Conservation (phyloP, 2,888 invertebrate genomes). For the Erannis defoliaria region DNA sequence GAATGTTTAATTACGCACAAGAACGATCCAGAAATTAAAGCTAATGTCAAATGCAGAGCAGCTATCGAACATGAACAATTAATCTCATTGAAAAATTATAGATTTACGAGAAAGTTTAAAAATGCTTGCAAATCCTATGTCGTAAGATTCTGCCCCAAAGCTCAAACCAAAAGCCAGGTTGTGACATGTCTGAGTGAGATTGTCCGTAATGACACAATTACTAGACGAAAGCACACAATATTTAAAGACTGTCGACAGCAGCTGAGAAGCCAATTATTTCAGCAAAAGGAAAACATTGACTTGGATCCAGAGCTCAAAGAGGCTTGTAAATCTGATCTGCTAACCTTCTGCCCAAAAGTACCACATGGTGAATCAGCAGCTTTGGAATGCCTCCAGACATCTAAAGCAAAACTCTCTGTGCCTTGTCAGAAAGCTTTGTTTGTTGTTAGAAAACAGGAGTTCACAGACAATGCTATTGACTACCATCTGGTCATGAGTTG, state of each 20-base stretch:
- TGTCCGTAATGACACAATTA: slow-evolving; percentile 95
- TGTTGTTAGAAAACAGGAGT: slow-evolving; percentile 94
- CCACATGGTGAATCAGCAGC: slow-evolving; percentile 90
- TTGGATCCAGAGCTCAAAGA: slow-evolving; percentile 94
- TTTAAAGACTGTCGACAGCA: slow-evolving; percentile 96
- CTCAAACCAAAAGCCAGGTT: slow-evolving; percentile 92
- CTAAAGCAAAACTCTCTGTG: slow-evolving; percentile 88
- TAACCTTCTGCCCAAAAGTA: slow-evolving; percentile 89
- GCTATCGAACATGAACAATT: slow-evolving; percentile 99
- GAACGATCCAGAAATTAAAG: slow-evolving; percentile 93
- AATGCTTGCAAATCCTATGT: slow-evolving; percentile 96
- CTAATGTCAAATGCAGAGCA: slow-evolving; percentile 93
- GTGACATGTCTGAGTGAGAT: slow-evolving; percentile 96
- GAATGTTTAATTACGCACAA: slow-evolving; percentile 97
- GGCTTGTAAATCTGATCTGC: slow-evolving; percentile 93
- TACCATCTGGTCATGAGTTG: slow-evolving; percentile 94
- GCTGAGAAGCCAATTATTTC: slow-evolving; percentile 95
- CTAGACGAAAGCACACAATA: slow-evolving; percentile 91
- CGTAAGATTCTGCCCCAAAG: slow-evolving; percentile 88
- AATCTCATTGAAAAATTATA: slow-evolving; percentile 96
- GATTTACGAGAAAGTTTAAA: slow-evolving; percentile 97
- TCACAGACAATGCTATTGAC: slow-evolving; percentile 95
- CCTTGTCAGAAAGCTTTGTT: slow-evolving; percentile 94
- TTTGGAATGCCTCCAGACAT: slow-evolving; percentile 92
- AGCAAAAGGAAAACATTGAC: slow-evolving; percentile 95